phyloP scores from a whole-genome alignment of 2,888 invertebrate species.

The Conomelus anceps region DNA sequence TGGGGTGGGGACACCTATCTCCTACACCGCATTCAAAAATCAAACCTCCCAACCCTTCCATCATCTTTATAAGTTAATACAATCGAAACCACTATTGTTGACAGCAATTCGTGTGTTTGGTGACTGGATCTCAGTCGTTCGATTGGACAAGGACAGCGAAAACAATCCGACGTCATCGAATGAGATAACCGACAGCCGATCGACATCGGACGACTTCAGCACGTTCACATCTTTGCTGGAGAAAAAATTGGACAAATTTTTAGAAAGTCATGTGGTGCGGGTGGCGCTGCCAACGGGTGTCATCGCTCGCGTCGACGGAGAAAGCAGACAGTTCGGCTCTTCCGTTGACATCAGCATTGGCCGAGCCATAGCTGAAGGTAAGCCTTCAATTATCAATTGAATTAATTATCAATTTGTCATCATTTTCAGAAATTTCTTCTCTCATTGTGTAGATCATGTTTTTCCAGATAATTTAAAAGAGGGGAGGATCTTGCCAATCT shows the following conservation, averaged over 20 bases:
- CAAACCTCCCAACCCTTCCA: not conserved
- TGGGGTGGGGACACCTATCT: not conserved
- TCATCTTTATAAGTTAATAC: not conserved
- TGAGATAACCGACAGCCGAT: not conserved
- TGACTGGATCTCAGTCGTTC: constrained; percentile 31
- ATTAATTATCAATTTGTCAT: not conserved
- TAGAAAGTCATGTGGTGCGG: constrained; percentile 49
- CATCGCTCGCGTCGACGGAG: constrained; percentile 33
- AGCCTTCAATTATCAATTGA: constrained; percentile 24
- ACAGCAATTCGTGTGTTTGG: constrained; percentile 28
- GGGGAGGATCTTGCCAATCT: too few species aligned
- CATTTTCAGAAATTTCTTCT: not conserved
- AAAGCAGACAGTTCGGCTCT: constrained; percentile 34
- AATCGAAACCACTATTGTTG: not conserved
- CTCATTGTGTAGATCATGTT: too few species aligned
- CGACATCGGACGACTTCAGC: constrained; percentile 18
- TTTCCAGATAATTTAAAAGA: too few species aligned
- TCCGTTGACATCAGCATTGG: constrained; percentile 33
- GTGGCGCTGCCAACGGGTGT: constrained; percentile 35
- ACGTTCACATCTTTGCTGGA: constrained; percentile 40
- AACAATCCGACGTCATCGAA: not conserved
- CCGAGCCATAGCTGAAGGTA: constrained; percentile 36
- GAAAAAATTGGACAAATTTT: constrained; percentile 50
- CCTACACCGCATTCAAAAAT: not conserved
- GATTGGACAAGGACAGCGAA: constrained; percentile 26